Evolutionary conservation across 2,113 vertebrate species (phyloP).

Genomic region (Amblyornis subalaris): DNA sequence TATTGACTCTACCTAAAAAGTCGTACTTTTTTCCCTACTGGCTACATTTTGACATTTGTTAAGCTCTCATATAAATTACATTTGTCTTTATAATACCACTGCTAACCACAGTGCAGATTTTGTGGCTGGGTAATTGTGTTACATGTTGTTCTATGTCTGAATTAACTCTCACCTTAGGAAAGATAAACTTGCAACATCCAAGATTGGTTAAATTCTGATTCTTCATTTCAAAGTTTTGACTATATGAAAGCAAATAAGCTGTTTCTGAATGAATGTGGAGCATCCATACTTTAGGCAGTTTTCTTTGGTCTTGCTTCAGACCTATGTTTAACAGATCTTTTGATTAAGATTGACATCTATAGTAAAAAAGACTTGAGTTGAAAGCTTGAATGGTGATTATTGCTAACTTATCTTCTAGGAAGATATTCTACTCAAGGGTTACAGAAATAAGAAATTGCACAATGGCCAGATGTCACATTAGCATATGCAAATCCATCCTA

Average conservation of each 20-base stretch:
- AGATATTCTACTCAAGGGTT: conserved; percentile 43
- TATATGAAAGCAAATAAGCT: neutral
- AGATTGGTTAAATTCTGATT: conserved; percentile 25
- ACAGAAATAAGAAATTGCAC: conserved; percentile 48
- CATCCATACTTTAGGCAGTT: neutral
- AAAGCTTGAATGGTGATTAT: neutral
- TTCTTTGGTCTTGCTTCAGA: neutral
- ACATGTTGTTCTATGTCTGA: neutral
- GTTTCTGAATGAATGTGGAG: neutral
- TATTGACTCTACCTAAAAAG: conserved; percentile 25
- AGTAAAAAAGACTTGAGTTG: neutral
- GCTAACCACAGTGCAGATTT: conserved; percentile 8
- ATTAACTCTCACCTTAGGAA: conserved; percentile 27
- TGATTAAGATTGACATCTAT: conserved; percentile 17
- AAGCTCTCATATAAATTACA: conserved; percentile 21
- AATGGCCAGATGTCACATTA: conserved; percentile 67
- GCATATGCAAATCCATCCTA: conserved; percentile 59
- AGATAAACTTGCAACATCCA: neutral
- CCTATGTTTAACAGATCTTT: neutral
- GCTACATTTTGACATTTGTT: conserved; percentile 48
- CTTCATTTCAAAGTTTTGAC: conserved; percentile 18
- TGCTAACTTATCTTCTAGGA: neutral
- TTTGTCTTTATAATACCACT: conserved; percentile 41
- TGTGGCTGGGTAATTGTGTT: conserved; percentile 7
- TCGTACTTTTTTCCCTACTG: neutral